These are phyloP conservation scores for Branchipolynoe longqiensis DNA, from an alignment of 2,888 invertebrate species.

Conservation along the genomic window DNA sequence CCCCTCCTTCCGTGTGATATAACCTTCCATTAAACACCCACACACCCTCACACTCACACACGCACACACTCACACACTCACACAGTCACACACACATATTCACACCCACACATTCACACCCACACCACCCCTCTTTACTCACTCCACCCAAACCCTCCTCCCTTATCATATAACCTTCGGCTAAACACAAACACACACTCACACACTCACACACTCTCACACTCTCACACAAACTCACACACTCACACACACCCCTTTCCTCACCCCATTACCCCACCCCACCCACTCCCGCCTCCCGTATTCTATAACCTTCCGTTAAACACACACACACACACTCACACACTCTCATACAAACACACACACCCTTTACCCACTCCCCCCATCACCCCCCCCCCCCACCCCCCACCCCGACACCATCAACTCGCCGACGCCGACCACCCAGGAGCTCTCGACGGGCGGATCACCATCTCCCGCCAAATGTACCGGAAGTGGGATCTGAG, in stretches of 20 bases:
- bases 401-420: not conserved
- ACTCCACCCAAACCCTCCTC: not conserved
- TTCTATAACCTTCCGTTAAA: too few relatives aligned
- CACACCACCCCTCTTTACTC: not conserved
- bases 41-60: not conserved
- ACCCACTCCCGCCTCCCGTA: too few relatives aligned
- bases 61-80: not conserved
- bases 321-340: too few relatives aligned
- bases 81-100: not conserved
- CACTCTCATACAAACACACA: too few relatives aligned
- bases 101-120: not conserved
- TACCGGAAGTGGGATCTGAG: constrained; percentile 45
- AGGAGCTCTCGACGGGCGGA: constrained; percentile 15
- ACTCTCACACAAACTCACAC: too few relatives aligned
- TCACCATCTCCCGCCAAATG: constrained; percentile 53
- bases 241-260: too few relatives aligned
- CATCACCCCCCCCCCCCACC: not conserved
- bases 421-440: constrained; percentile 36
- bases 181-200: too few relatives aligned
- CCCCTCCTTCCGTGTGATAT: too few relatives aligned
- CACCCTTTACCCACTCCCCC: too few relatives aligned
- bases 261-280: too few relatives aligned
- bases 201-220: too few relatives aligned
- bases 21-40: too few relatives aligned
- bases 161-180: not conserved